phyloP scores from a whole-genome alignment of 2,888 invertebrate species.

The Idaea biselata region DNA sequence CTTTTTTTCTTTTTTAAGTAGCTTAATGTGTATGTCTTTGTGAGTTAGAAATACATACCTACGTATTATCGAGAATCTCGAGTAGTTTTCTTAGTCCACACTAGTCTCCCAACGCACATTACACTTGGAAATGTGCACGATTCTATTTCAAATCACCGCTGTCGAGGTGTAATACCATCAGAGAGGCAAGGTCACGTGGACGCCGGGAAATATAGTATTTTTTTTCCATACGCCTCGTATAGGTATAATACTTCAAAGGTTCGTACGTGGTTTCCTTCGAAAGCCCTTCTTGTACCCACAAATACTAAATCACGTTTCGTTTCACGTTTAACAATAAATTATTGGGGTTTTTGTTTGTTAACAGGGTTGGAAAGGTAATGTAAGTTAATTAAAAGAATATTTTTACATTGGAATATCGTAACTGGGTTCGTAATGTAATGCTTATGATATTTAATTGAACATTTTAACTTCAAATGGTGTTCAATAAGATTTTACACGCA shows the following conservation, averaged over 20 bases:
- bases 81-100: slow-evolving; percentile 19
- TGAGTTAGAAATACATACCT: background rate
- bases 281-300: background rate
- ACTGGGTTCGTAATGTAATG: background rate
- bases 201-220: slow-evolving; percentile 16
- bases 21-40: too few species aligned
- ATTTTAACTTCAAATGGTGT: background rate
- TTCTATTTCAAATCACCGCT: slow-evolving; percentile 43
- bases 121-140: slow-evolving; percentile 39
- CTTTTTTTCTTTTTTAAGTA: too few species aligned
- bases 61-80: slow-evolving; percentile 20
- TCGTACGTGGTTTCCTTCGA: background rate
- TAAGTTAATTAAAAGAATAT: background rate
- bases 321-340: background rate
- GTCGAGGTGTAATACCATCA: slow-evolving; percentile 22
- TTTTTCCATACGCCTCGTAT: slow-evolving; percentile 12
- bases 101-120: slow-evolving; percentile 35
- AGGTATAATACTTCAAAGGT: background rate
- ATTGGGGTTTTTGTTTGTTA: background rate
- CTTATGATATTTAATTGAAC: background rate
- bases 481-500: slow-evolving; percentile 23
- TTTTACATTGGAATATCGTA: background rate
- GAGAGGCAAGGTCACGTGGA: slow-evolving; percentile 32
- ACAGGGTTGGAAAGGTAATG: background rate
- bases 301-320: background rate